Evolutionary conservation across 2,113 vertebrate genomes (phyloP).

Genomic region (Symphodus melops): DNA sequence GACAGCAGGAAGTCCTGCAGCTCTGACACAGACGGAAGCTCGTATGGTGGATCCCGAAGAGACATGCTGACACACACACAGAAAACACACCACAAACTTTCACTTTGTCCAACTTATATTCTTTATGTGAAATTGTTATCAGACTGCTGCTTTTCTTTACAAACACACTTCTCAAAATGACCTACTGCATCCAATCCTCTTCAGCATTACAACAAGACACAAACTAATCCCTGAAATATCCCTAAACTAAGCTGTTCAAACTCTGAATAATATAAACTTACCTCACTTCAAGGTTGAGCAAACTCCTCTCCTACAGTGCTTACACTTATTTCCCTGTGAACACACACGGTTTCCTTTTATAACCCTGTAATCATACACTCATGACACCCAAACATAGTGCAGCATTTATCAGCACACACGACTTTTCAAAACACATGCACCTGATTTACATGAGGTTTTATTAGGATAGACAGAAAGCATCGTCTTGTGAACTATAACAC

Average conservation of each 20-base stretch:
- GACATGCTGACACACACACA: slow-evolving; percentile 70
- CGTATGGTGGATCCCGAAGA: slow-evolving; percentile 68
- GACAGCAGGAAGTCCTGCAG: slow-evolving; percentile 75
- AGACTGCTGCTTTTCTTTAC: not conserved
- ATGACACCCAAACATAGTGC: slow-evolving; percentile 54
- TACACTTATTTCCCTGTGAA: slow-evolving; percentile 18
- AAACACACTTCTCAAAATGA: not conserved
- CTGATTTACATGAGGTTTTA: not conserved
- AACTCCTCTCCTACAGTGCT: slow-evolving; percentile 8
- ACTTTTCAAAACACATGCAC: slow-evolving; percentile 18
- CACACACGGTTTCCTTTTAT: slow-evolving; percentile 74
- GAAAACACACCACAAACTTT: not conserved
- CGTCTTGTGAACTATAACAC: slow-evolving; percentile 35
- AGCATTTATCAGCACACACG: slow-evolving; percentile 3
- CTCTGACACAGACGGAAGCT: slow-evolving; percentile 77
- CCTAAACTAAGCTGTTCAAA: slow-evolving; percentile 1
- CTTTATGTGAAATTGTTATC: no score
- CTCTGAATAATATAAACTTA: slow-evolving; percentile 28
- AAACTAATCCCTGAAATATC: not conserved
- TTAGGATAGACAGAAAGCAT: slow-evolving; percentile 1
- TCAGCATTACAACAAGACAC: not conserved
- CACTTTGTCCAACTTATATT: not conserved
- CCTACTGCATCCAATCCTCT: not conserved
- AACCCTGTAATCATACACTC: slow-evolving; percentile 80
- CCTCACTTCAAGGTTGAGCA: not conserved